Conservation (phyloP, 2,888 invertebrate species). For the Piscicola geometra region DNA sequence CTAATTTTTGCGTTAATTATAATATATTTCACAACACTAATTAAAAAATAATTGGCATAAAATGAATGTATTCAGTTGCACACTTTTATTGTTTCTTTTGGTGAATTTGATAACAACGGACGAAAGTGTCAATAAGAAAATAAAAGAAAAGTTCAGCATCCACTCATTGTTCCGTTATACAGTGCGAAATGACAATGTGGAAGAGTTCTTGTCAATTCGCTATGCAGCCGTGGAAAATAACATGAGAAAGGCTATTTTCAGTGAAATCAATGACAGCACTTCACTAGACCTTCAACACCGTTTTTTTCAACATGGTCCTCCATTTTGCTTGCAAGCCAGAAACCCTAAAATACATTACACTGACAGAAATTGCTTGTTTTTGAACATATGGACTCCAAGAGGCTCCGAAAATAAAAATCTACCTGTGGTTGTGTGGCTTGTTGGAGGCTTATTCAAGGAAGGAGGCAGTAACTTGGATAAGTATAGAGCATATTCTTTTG, state of each 20-base stretch:
- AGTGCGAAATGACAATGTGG: not conserved
- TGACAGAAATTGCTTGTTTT: constrained; percentile 89
- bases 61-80: too few relatives aligned
- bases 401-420: not conserved
- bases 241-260: not conserved
- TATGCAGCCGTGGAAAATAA: not conserved
- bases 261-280: not conserved
- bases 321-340: not conserved
- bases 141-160: too few relatives aligned
- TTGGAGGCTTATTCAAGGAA: constrained; percentile 88
- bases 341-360: constrained; percentile 50
- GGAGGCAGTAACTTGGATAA: constrained; percentile 74
- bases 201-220: not conserved
- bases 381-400: constrained; percentile 91
- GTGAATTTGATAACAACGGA: too few relatives aligned
- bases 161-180: not conserved
- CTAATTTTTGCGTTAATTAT: too few relatives aligned
- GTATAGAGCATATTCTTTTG: constrained; percentile 64
- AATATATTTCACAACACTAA: too few relatives aligned
- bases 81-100: too few relatives aligned
- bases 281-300: not conserved
- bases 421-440: constrained; percentile 82
- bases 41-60: too few relatives aligned
- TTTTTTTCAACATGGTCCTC: not conserved
- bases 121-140: too few relatives aligned